Base-by-base conservation (phyloP, 2,113 vertebrate genomes). In the Trematomus loennbergii region DNA sequence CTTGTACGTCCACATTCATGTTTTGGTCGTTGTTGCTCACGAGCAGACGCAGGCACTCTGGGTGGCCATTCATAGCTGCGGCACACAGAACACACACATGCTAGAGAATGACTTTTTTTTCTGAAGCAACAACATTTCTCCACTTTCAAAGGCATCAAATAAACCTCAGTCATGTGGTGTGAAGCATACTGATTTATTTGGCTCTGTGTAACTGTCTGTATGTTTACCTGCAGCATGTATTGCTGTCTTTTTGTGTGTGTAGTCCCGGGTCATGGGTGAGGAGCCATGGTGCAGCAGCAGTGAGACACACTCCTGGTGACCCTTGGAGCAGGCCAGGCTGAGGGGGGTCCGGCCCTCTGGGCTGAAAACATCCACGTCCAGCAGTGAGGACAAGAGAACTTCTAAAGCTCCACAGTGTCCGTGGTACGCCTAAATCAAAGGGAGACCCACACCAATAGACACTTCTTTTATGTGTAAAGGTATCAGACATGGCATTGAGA, bases 321-420 rank as follows among this genome's bases (percentile, higher is more conserved):
- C 98, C 88, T 96, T 97, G 84, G 97, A 97, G 81, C 97, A 96
- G 49, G 98, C 97, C 87, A 99, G 96, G 82, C 96, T 96, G 90
- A 99, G 89, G 4, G 98, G 96, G 1, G 98, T 99, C 80, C 96
- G 95, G 73, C 98, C 98, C 12, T 97, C 97, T 57, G 93, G 96
- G 79, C 96, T 98, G 83, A 97, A 95, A 20, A 98, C 97, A 62
- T 99, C 98, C 68, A 99, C 96, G 68, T 99, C 98, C 89, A 98
- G 92, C 83, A 99, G 92, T 18, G 97, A 98, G 58, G 97, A 96
- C 18, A 99, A 95, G 65, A 99, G 94, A 36, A 99, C 96, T 93
- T 99, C 97, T 79, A 99, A 89, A 18, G 97, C 97, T 68, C 97
- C 96, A 85, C 98, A 97, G 91, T 99, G 98, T 81, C 98, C 97